Evolutionary conservation across 2,888 invertebrate genomes (phyloP).

Genomic region (Apotomis capreana): DNA sequence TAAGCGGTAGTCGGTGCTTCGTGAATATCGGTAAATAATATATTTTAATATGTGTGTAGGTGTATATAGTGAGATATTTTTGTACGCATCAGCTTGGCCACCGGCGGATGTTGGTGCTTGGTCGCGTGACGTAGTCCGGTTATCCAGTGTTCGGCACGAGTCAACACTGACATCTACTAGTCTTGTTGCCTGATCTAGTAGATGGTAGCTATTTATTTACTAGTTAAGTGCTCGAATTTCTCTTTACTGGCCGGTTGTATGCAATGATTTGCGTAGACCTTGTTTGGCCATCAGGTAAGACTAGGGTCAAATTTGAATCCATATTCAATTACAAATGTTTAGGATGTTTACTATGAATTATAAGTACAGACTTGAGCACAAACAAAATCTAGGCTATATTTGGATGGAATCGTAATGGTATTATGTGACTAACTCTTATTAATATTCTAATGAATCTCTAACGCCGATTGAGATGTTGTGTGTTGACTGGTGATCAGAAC

Average conservation of each 20-base stretch:
- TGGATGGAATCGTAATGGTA: background rate
- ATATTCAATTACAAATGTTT: too few species aligned
- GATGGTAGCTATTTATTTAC: slow-evolving; percentile 6
- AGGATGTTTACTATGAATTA: too few species aligned
- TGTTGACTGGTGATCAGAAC: slow-evolving; percentile 38
- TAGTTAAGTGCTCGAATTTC: background rate
- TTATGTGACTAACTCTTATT: background rate
- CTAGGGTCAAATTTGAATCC: too few species aligned
- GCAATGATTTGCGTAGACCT: too few species aligned
- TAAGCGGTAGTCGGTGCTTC: slow-evolving; percentile 8
- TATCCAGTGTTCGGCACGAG: slow-evolving; percentile 1
- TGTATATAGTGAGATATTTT: slow-evolving; percentile 56
- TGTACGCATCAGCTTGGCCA: slow-evolving; percentile 70
- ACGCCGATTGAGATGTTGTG: slow-evolving; percentile 15
- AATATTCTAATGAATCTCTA: background rate
- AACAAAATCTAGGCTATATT: background rate
- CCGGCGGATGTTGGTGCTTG: slow-evolving; percentile 79
- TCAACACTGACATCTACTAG: slow-evolving; percentile 8
- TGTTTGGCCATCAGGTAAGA: too few species aligned
- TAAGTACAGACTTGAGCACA: too few species aligned
- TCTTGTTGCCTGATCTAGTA: background rate
- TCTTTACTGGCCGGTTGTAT: too few species aligned
- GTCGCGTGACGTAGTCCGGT: slow-evolving; percentile 34
- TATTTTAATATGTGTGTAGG: slow-evolving; percentile 43
- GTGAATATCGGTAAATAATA: slow-evolving; percentile 31